Evolutionary conservation across 2,797 vertebrate species (phyloP), one percentile per base, ranked within the genome.

Genomic region (Silurus lanzhouensis): DNA sequence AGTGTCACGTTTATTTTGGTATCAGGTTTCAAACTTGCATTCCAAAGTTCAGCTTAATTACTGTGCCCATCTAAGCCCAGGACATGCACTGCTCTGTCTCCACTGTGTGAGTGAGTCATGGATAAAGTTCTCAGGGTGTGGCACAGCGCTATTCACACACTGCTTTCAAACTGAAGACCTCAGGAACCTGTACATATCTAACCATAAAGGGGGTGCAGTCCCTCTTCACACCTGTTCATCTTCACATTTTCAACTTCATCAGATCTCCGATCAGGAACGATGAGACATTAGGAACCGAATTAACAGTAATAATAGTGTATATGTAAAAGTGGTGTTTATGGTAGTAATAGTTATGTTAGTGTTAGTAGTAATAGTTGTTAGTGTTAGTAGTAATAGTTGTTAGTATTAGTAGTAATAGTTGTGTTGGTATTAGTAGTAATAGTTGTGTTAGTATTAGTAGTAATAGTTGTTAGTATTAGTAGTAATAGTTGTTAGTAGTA

Each of bases 41-140:
- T 93, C 89, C 91, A 92, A 92, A 93, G 92, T 88, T 52, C 90
- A 90, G 87, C 84, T 48, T 85, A 82, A 90, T 38, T 87, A 90
- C 88, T 27, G 64, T 70, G 55, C 5, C 46, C 76, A 27, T 60
- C 61, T 57, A 55, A 75, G 87, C 80, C 46, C 46, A 2, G 60
- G 31, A 25, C 63, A 52, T 44, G 25, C 44, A 4, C 60, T 10
- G 6, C 58, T 79, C 58, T 79, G 44, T 44, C 77, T 63, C 58
- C 17, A 20, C 58, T 31, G 15, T n/a, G 19, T 22, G 15, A 48
- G 44, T 81, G 79, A 81, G 79, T 81, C 79, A 81, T 81, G 38
- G 27, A 27, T 12, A 66, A 52, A 81, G 60, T 27, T 61, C 79
- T 44, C n/a, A 58, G 52, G 81, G 81, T 1, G 66, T 22, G 67